phyloP scores from a whole-genome alignment of 23 tunicate species.

The Corella eumyota region DNA sequence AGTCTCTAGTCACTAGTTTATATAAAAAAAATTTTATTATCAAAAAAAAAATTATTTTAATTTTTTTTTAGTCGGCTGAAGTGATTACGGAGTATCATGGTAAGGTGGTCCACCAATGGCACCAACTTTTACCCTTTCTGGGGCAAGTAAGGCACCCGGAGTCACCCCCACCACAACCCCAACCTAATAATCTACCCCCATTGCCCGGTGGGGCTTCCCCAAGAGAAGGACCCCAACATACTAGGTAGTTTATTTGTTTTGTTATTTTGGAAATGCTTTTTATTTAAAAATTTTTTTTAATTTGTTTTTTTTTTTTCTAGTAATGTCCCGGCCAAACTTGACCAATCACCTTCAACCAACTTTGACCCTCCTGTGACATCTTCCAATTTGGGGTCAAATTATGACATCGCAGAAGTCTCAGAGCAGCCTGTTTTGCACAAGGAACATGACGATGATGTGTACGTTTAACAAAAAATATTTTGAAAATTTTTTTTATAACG shows the following conservation, averaged over 20 bases:
- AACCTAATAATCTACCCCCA: not conserved
- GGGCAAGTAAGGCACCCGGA: slow-evolving; percentile 54
- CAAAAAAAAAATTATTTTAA: too few relatives aligned
- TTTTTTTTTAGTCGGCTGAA: too few relatives aligned
- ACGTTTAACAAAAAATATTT: not conserved
- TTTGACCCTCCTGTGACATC: too few relatives aligned
- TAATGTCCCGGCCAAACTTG: too few relatives aligned
- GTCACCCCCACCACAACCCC: slow-evolving; percentile 1
- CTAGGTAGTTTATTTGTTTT: not conserved
- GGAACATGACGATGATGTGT: slow-evolving; percentile 21
- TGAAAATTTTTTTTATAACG: not conserved
- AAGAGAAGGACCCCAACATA: not conserved
- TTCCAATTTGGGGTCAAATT: too few relatives aligned
- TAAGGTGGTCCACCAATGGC: slow-evolving; percentile 57
- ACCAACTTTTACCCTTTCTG: slow-evolving; percentile 70
- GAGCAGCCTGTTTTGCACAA: not conserved
- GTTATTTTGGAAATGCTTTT: not conserved
- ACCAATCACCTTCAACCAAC: too few relatives aligned
- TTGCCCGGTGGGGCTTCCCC: not conserved
- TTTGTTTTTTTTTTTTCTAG: too few relatives aligned
- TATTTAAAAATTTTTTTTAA: not conserved
- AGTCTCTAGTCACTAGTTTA: too few relatives aligned
- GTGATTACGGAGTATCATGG: too few relatives aligned
- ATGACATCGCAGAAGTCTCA: too few relatives aligned
- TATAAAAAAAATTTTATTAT: too few relatives aligned